Conservation (phyloP, 2,797 vertebrate genomes). For the Schizopygopsis malacanthus region DNA sequence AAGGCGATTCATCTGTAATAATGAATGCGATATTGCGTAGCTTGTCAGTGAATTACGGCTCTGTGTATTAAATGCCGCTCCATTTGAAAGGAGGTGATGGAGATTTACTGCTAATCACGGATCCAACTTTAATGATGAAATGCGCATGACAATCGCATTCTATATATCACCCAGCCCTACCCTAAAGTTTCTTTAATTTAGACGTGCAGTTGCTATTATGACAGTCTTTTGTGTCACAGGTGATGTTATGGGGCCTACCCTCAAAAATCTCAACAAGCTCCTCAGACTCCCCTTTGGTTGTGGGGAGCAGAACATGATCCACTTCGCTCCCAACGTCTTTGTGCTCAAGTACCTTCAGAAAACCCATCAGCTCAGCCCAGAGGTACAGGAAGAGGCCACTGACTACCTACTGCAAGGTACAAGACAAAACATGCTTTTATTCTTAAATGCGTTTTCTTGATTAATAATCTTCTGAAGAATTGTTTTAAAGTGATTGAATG, state of each 20-base stretch:
- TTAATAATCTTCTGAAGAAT: slow-evolving; percentile 27
- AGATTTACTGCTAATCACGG: too few relatives aligned
- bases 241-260: slow-evolving; percentile 93
- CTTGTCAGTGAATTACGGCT: too few relatives aligned
- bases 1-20: too few relatives aligned
- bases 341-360: slow-evolving; percentile 95
- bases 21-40: too few relatives aligned
- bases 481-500: slow-evolving; percentile 29
- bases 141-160: too few relatives aligned
- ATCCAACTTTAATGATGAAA: too few relatives aligned
- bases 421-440: slow-evolving; percentile 11
- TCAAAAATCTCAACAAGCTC: slow-evolving; percentile 92
- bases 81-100: too few relatives aligned
- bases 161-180: too few relatives aligned
- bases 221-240: slow-evolving; percentile 72
- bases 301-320: slow-evolving; percentile 98
- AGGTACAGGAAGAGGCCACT: slow-evolving; percentile 88
- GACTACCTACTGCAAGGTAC: slow-evolving; percentile 93
- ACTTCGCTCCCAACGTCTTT: slow-evolving; percentile 94
- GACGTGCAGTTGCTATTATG: neutral
- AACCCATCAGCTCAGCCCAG: slow-evolving; percentile 86
- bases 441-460: slow-evolving; percentile 11
- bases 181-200: neutral
- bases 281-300: slow-evolving; percentile 91
- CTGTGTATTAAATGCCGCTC: too few relatives aligned